Evolutionary conservation across 1,140 invertebrate genomes (phyloP).

Genomic region (Cataglyphis hispanica): DNA sequence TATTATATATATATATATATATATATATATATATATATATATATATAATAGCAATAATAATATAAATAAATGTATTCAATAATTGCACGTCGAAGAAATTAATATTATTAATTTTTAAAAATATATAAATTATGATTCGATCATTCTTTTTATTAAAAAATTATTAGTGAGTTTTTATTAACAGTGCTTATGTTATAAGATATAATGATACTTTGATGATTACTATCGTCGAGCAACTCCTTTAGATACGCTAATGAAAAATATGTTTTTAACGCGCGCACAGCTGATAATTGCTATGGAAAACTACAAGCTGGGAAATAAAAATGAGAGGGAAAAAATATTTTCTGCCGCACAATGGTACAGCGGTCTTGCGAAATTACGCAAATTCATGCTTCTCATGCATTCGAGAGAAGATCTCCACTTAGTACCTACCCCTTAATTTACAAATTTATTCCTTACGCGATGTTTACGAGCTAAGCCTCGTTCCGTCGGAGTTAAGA

Average conservation of each 20-base stretch:
- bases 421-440: constrained; percentile 35
- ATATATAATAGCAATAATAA: neutral
- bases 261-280: neutral
- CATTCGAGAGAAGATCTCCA: neutral
- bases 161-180: constrained; percentile 3
- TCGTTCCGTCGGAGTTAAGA: constrained; percentile 36
- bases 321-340: neutral
- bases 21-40: no score
- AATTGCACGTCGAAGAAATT: neutral
- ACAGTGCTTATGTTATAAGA: neutral
- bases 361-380: constrained; percentile 18
- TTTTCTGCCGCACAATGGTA: neutral
- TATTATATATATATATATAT: no score
- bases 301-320: neutral
- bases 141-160: neutral
- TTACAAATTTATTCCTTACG: constrained; percentile 40
- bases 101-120: neutral
- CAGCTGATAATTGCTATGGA: constrained; percentile 13
- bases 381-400: constrained; percentile 22
- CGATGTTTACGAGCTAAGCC: constrained; percentile 46
- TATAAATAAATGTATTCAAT: constrained; percentile 8
- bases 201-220: neutral
- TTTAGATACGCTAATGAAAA: constrained; percentile 12
- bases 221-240: neutral
- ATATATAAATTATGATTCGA: neutral